Evolutionary conservation across 2,888 invertebrate species (phyloP).

Genomic region (Drosophila paranaensis): DNA sequence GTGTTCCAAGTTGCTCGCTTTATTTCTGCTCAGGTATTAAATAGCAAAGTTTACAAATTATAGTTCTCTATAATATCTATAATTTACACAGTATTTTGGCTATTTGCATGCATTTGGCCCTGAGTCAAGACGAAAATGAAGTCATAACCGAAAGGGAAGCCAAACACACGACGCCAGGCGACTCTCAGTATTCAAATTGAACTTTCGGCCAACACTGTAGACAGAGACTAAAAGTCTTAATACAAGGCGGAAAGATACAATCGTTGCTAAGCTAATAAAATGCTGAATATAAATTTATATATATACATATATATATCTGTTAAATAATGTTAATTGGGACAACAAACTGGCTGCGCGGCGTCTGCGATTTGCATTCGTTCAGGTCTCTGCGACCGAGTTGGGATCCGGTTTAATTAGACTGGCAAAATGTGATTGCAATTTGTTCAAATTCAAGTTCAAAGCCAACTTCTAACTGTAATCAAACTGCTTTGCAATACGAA

Average conservation of each 20-base stretch:
- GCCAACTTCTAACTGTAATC: slow-evolving; percentile 25
- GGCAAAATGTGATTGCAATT: slow-evolving; percentile 12
- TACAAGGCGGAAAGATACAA: slow-evolving; percentile 27
- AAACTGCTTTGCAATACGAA: slow-evolving; percentile 1
- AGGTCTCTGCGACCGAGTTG: slow-evolving; percentile 2
- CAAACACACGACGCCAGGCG: slow-evolving; percentile 18
- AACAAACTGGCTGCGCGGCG: slow-evolving; percentile 9
- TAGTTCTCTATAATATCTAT: background rate
- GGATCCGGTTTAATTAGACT: slow-evolving; percentile 45
- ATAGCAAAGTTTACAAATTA: background rate
- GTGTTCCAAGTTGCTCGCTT: slow-evolving; percentile 7
- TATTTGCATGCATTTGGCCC: slow-evolving; percentile 6
- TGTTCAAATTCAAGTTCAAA: slow-evolving; percentile 48
- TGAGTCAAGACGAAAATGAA: slow-evolving; percentile 29
- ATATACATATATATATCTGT: background rate
- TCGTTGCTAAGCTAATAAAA: slow-evolving; percentile 20
- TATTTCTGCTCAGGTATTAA: slow-evolving; percentile 24
- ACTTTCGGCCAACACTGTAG: background rate
- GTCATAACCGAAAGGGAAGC: slow-evolving; percentile 43
- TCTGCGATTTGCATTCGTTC: background rate
- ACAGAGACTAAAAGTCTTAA: background rate
- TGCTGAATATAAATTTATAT: background rate
- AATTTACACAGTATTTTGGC: slow-evolving; percentile 26
- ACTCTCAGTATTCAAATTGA: slow-evolving; percentile 4
- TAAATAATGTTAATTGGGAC: slow-evolving; percentile 42